A percentile compares a stretch with the other conserved stretches of the same genome.
phyloP scores from a whole-genome alignment of 2,113 vertebrate genomes.

The Proterorhinus semilunaris region DNA sequence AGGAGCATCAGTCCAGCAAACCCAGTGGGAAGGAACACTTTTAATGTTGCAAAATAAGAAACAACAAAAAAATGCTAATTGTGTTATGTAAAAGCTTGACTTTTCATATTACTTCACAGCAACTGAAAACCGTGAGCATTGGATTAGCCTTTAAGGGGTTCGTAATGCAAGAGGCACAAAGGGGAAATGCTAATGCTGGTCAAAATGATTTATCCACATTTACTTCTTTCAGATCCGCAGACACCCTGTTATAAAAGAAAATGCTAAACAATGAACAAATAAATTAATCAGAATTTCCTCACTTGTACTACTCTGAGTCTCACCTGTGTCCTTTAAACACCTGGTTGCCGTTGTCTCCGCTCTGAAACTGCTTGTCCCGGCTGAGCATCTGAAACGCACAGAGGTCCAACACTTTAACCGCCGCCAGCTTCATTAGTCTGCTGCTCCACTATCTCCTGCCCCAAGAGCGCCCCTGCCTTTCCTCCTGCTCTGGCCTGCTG shows the following conservation, averaged over 20 bases:
- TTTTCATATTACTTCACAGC: too few species aligned
- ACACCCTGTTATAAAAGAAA: too few species aligned
- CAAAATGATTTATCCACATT: neutral
- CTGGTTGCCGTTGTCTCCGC: slow-evolving; percentile 83
- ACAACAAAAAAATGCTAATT: too few species aligned
- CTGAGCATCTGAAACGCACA: slow-evolving; percentile 74
- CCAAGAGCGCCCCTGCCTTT: neutral
- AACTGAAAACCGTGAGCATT: too few species aligned
- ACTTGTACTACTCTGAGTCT: neutral
- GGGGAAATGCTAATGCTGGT: neutral
- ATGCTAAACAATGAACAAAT: neutral
- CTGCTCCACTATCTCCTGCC: neutral
- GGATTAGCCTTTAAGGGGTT: too few species aligned
- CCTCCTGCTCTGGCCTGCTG: slow-evolving; percentile 17
- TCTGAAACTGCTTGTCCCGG: slow-evolving; percentile 86
- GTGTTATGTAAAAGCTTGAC: too few species aligned
- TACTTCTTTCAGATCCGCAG: too few species aligned
- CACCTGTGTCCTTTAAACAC: slow-evolving; percentile 94
- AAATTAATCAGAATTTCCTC: neutral
- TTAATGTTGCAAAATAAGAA: too few species aligned
- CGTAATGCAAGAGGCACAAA: too few species aligned
- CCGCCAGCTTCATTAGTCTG: slow-evolving; percentile 1
- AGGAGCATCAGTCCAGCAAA: too few species aligned
- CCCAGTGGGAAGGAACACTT: too few species aligned
- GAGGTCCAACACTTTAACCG: neutral